A percentile compares a stretch with the other conserved stretches of the same genome.
Evolutionary conservation across 2,113 vertebrate genomes (phyloP).

Genomic region (Murina feae): DNA sequence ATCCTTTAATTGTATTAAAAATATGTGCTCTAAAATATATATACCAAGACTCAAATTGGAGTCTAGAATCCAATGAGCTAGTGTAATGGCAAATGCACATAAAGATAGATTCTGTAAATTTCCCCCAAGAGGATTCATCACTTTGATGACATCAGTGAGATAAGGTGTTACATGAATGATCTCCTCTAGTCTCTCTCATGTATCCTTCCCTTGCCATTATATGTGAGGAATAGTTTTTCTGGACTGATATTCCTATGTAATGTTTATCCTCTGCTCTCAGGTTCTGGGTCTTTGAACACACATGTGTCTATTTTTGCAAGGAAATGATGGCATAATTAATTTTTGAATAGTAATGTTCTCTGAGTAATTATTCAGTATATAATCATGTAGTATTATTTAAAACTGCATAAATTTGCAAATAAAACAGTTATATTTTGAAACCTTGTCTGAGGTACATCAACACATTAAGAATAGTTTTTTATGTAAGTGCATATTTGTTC

Average conservation of each 20-base stretch:
- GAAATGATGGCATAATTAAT: constrained; percentile 43
- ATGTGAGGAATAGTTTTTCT: constrained; percentile 50
- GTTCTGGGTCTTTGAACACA: neutral
- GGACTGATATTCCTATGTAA: neutral
- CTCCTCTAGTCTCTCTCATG: constrained; percentile 32
- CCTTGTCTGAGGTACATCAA: neutral
- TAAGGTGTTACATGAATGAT: constrained; percentile 52
- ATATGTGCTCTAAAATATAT: constrained; percentile 26
- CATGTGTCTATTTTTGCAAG: constrained; percentile 48
- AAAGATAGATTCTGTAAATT: neutral
- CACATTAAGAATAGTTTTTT: constrained; percentile 6
- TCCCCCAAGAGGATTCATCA: constrained; percentile 25
- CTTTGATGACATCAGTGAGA: constrained; percentile 4
- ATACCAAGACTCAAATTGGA: neutral
- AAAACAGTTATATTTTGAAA: constrained; percentile 53
- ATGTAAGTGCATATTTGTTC: neutral
- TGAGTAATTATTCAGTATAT: constrained; percentile 56
- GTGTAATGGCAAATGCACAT: neutral
- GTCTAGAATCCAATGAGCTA: neutral
- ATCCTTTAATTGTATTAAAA: neutral
- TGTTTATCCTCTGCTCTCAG: constrained; percentile 11
- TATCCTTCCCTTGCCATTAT: neutral
- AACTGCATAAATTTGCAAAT: constrained; percentile 54
- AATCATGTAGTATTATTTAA: constrained; percentile 53
- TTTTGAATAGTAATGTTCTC: constrained; percentile 41